phyloP scores from a whole-genome alignment of 2,797 vertebrate species.

The Neomorphus geoffroyi region DNA sequence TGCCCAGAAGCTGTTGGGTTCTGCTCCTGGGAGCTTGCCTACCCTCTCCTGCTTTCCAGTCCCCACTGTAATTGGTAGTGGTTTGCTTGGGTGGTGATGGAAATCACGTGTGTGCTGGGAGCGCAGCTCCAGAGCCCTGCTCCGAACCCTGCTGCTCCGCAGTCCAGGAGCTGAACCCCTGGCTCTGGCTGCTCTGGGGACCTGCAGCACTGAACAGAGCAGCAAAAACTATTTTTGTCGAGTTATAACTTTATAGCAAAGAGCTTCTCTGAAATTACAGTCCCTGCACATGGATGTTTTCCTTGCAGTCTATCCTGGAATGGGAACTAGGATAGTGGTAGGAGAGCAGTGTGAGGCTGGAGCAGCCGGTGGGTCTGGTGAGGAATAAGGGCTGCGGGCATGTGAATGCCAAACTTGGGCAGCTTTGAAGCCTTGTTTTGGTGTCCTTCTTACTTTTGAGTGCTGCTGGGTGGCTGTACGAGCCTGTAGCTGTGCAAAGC shows the following conservation, averaged over 20 bases:
- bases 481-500: background rate
- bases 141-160: fast-evolving
- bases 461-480: fast-evolving
- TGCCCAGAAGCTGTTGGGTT: background rate
- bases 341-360: background rate
- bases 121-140: fast-evolving
- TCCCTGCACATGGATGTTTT: fast-evolving
- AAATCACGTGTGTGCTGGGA: fast-evolving
- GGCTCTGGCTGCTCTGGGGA: background rate
- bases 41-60: background rate
- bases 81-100: background rate
- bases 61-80: fast-evolving
- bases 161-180: background rate
- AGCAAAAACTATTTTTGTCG: background rate
- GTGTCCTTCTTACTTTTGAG: fast-evolving
- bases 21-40: background rate
- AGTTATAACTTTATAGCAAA: background rate
- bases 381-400: background rate
- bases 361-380: background rate
- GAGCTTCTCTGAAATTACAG: background rate
- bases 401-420: fast-evolving
- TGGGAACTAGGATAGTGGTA: background rate
- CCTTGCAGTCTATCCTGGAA: fast-evolving
- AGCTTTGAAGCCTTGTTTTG: background rate
- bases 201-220: background rate